phyloP scores from a whole-genome alignment of 2,797 vertebrate species.

The Chromis chromis region DNA sequence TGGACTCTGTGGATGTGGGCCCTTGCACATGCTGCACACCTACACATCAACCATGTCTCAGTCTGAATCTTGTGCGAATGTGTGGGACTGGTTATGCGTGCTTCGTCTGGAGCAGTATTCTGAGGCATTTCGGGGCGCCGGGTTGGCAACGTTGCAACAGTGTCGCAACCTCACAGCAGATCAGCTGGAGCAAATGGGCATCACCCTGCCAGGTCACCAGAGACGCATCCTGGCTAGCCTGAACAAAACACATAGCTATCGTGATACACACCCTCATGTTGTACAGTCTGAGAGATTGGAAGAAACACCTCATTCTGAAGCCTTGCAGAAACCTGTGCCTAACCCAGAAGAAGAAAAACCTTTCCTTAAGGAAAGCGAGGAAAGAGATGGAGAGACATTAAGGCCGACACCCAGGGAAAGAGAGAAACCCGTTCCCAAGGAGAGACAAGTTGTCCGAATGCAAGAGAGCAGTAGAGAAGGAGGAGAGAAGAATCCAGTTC shows the following conservation, averaged over 20 bases:
- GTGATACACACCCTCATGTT: constrained; percentile 49
- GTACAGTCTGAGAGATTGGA: constrained; percentile 26
- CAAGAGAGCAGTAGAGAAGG: constrained; percentile 42
- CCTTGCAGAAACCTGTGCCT: constrained; percentile 40
- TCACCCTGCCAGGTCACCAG: constrained; percentile 90
- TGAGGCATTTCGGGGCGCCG: constrained; percentile 79
- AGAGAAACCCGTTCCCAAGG: constrained; percentile 64
- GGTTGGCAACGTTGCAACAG: constrained; percentile 80
- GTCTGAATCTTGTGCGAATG: constrained; percentile 64
- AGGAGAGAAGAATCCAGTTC: constrained; percentile 25
- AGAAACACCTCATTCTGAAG: constrained; percentile 13
- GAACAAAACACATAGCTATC: constrained; percentile 77
- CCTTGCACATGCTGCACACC: constrained; percentile 10
- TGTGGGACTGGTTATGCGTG: constrained; percentile 87
- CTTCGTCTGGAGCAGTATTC: constrained; percentile 92
- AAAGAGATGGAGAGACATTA: constrained; percentile 13
- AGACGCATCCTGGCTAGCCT: constrained; percentile 92
- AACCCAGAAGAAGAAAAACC: constrained; percentile 22
- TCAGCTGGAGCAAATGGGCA: constrained; percentile 85
- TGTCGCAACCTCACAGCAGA: constrained; percentile 84
- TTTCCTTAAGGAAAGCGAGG: constrained; percentile 21
- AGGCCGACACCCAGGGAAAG: constrained; percentile 47
- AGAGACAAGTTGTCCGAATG: constrained; percentile 43
- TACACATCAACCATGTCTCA: constrained; percentile 60
- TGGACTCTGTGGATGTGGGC: constrained; percentile 18